Conservation (phyloP, 1,140 invertebrate species). For the Daktulosphaira vitifoliae region DNA sequence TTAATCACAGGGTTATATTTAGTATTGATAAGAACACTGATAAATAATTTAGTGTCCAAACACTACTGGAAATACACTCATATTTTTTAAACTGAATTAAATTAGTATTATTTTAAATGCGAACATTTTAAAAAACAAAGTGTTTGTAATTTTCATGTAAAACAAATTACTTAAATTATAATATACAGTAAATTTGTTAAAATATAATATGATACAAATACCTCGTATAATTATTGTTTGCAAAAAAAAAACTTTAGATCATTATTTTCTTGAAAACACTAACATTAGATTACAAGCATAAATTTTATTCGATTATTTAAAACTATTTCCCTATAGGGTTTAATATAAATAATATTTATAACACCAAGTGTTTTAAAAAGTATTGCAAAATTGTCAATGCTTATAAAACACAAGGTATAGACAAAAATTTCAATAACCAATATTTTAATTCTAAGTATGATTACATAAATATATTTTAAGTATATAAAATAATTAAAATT, state of each 20-base stretch:
- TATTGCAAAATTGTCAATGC: background rate
- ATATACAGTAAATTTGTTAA: constrained; percentile 1
- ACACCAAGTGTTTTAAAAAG: too few relatives aligned
- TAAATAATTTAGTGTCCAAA: too few relatives aligned
- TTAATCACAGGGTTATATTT: too few relatives aligned
- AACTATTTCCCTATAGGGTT: background rate
- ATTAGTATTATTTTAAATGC: constrained; percentile 15
- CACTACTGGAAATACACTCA: too few relatives aligned
- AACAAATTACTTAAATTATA: constrained; percentile 16
- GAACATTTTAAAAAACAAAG: constrained; percentile 9
- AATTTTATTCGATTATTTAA: background rate
- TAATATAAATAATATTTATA: too few relatives aligned
- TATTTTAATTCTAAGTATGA: constrained; percentile 6
- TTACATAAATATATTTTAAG: background rate
- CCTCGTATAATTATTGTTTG: constrained; percentile 29
- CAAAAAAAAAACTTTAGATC: constrained; percentile 13
- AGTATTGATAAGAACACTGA: too few relatives aligned
- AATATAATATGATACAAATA: constrained; percentile 33
- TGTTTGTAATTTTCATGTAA: background rate
- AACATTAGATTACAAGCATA: constrained; percentile 17
- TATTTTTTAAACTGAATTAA: constrained; percentile 1
- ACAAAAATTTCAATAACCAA: constrained; percentile 3
- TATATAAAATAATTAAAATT: background rate
- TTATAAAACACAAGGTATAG: background rate
- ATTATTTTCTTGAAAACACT: constrained; percentile 17